Evolutionary conservation across 2,888 invertebrate genomes (phyloP).

Genomic region (Sabellastarte sp.): DNA sequence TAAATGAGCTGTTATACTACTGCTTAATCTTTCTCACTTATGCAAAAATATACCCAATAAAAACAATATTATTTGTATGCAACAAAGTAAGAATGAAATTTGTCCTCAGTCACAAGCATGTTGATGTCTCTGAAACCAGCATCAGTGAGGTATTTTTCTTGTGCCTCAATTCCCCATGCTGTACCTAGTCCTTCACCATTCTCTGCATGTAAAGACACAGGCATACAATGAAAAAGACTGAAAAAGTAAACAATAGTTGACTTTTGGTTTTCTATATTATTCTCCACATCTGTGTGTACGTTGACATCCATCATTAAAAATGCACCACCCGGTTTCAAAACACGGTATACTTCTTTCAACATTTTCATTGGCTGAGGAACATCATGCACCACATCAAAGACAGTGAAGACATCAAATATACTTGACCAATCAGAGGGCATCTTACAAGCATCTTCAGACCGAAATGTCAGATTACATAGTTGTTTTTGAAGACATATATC

Average conservation of each 20-base stretch:
- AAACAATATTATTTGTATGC: too few relatives aligned
- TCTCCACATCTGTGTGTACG: conserved; percentile 4
- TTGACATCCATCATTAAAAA: conserved; percentile 8
- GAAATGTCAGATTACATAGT: conserved; percentile 5
- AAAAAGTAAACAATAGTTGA: conserved; percentile 3
- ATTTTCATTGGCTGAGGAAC: conserved; percentile 9
- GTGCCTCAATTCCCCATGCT: conserved; percentile 12
- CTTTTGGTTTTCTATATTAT: conserved; percentile 2
- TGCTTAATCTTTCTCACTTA: too few relatives aligned
- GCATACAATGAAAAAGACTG: conserved; percentile 16
- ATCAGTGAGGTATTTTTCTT: conserved; percentile 5
- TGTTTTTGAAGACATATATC: not conserved
- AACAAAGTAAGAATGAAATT: not conserved
- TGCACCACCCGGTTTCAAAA: conserved; percentile 12
- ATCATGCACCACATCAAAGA: conserved; percentile 14
- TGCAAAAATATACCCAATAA: too few relatives aligned
- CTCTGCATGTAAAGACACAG: conserved; percentile 9
- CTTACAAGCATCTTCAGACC: conserved; percentile 5
- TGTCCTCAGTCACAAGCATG: not conserved
- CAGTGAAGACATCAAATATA: conserved; percentile 7
- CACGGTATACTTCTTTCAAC: conserved; percentile 9
- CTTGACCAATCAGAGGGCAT: conserved; percentile 13
- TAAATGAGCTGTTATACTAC: too few relatives aligned
- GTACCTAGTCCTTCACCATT: conserved; percentile 13
- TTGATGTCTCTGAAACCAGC: conserved; percentile 11